Conservation (phyloP, 2,888 invertebrate genomes). For the Drosophila nigritarsus region DNA sequence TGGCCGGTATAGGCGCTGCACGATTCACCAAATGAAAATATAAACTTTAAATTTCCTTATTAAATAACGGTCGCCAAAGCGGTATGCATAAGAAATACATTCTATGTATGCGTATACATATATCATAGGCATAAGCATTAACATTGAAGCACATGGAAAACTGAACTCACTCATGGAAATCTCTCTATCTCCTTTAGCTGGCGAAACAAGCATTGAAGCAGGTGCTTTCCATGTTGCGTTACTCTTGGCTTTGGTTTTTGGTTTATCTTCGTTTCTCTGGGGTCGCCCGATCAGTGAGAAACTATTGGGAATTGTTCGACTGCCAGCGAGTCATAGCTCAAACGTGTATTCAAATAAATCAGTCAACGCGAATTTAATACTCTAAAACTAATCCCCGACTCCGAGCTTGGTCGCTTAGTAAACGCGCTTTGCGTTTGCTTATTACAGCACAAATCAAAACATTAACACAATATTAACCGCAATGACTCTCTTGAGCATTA, state of each 20-base stretch:
- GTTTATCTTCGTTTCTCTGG: background rate
- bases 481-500: background rate
- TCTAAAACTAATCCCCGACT: background rate
- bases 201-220: constrained; percentile 5
- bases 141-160: constrained; percentile 8
- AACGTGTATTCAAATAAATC: constrained; percentile 49
- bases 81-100: constrained; percentile 33
- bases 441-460: background rate
- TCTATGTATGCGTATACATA: constrained; percentile 6
- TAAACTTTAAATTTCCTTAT: constrained; percentile 74
- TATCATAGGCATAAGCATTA: background rate
- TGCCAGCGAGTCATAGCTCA: constrained; percentile 53
- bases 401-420: background rate
- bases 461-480: background rate
- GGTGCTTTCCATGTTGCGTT: constrained; percentile 37
- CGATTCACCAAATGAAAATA: constrained; percentile 65
- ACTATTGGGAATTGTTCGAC: constrained; percentile 47
- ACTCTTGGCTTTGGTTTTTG: constrained; percentile 7
- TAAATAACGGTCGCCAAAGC: constrained; percentile 73
- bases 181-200: background rate
- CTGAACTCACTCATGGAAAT: constrained; percentile 13
- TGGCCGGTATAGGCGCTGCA: constrained; percentile 42
- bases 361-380: constrained; percentile 12
- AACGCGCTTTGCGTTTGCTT: background rate
- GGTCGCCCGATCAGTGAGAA: constrained; percentile 30